Evolutionary conservation across 1,140 invertebrate genomes (phyloP), one percentile per base, ranked within the genome.

Genomic region (Bombus pyrosoma): DNA sequence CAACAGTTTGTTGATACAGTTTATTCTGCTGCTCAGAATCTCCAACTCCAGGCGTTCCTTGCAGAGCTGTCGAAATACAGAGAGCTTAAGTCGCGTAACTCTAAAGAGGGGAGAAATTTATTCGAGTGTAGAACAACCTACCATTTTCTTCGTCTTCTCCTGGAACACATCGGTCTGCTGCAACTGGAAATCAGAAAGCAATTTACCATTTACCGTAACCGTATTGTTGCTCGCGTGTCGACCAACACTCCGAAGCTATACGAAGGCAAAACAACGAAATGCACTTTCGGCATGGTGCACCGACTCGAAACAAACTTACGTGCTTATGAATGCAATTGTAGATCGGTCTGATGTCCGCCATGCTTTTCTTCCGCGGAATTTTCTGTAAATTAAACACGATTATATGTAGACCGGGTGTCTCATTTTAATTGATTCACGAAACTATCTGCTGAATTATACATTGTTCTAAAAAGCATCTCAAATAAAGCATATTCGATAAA

Each of bases 311-410:
- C n/a, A 76, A 91, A 94, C 94, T 95, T 91, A 95, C 94, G 91
- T 95, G 95, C 75, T 95, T 93, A 80, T 93, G 92, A 86, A 95
- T 92, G 81, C 94, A 95, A 87, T 94, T 93, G 89, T 94, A 95
- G 22, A 89, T 90, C 34, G 94, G 94, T 80, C 88, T 93, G 75
- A 95, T 90, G 88, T 90, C 91, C 87, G 93, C 85, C 86, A 95
- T 78, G 86, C 93, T 95, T 37, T 93, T 90, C 87, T 92, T 94
- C 77, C 90, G 92, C 57, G 94, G 93, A 76, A 95, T 87, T 90
- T 93, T 94, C 94, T 95, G 73, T 74, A 88, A 90, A 89, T 90
- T 78, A 83, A 82, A 69, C 68, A 47, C 22, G 86, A 66, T 87
- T 73, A 83, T 57, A 53, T 18, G 6, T 22, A 53, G 6, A 53